Evolutionary conservation across 35 echinoderm and acorn worm genomes (phyloP), one percentile per base, ranked within the genome.

Genomic region (Ophiothrix spiculata): DNA sequence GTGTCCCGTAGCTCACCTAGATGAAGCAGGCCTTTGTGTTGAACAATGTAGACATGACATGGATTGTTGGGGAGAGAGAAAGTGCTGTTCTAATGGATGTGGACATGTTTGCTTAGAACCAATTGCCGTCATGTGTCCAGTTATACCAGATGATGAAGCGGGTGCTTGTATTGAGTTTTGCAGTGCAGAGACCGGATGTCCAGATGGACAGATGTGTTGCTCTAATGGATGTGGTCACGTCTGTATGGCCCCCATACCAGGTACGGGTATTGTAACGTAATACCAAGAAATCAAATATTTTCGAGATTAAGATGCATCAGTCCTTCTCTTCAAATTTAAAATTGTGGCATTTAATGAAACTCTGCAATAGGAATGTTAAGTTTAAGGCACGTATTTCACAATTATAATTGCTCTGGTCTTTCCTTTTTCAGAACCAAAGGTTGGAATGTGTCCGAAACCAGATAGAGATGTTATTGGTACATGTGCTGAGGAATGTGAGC

Each of bases 211-310:
- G 86, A 83, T 83, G 35, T 93, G 91, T 56, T 93, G 91, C 76
- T 77, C 79, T 75, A 93, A 93, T 79, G 91, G 91, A 32, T 93
- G 91, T 69, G 91, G 91, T 77, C 91, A 93, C 41, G 54, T 56
- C 11, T 93, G 91, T 84, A 35, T 89, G 36, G 41, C 78, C 34
- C 88, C 88, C 19, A 49, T 49, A 49, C 42, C 42, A 19, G 42
- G 42, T 49, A 49, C 19, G 42, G 21, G 21, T 19, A 23, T 31
- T 23, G 21, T 64, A 23, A 23, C 0, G 21, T 64, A 29, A 0
- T 17, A 64, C 31, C 31, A 29, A 64, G n/a, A n/a, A 75, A 21
- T n/a, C 2, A 4, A n/a, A n/a, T 75, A 33, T 63, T 33, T 75
- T 2, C 21, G 35, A 19, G 73, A 31, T 1, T 10, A 1, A 31